phyloP scores from a whole-genome alignment of 2,797 vertebrate genomes.

The Pipistrellus pipistrellus region DNA sequence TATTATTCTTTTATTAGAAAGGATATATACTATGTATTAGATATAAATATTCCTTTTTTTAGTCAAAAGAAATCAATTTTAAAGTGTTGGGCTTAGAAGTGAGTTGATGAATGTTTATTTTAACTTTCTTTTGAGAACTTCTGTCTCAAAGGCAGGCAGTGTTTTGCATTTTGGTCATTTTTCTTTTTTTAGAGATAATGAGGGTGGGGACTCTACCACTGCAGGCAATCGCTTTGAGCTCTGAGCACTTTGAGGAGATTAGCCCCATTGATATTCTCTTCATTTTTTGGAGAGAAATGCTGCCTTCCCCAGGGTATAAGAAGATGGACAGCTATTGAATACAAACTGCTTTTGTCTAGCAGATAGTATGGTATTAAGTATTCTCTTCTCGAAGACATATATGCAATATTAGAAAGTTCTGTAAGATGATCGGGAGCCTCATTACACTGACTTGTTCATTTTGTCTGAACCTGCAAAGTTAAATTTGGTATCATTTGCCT shows the following conservation, averaged over 20 bases:
- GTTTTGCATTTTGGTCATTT: constrained; percentile 83
- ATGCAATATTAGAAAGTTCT: constrained; percentile 66
- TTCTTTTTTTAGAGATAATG: constrained; percentile 84
- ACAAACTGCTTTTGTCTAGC: constrained; percentile 84
- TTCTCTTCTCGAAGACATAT: constrained; percentile 72
- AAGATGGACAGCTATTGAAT: constrained; percentile 86
- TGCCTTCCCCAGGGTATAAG: constrained; percentile 83
- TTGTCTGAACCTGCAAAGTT: constrained; percentile 69
- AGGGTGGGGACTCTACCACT: constrained; percentile 81
- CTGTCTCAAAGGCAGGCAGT: constrained; percentile 40
- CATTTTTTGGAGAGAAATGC: constrained; percentile 81
- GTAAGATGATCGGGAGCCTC: constrained; percentile 63
- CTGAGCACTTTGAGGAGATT: constrained; percentile 87
- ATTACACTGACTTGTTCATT: constrained; percentile 71
- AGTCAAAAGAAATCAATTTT: constrained; percentile 52
- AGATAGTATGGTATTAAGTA: constrained; percentile 80
- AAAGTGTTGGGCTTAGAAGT: constrained; percentile 65
- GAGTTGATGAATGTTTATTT: constrained; percentile 68
- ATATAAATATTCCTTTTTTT: not conserved
- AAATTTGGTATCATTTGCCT: constrained; percentile 74
- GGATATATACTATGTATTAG: not conserved
- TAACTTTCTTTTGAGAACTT: constrained; percentile 73
- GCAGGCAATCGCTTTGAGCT: constrained; percentile 86
- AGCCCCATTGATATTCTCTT: constrained; percentile 88
- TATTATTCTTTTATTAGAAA: too few species aligned